These are phyloP conservation scores for Pseudopleuronectes americanus DNA, from an alignment of 2,797 vertebrate species.

Conservation along the genomic window DNA sequence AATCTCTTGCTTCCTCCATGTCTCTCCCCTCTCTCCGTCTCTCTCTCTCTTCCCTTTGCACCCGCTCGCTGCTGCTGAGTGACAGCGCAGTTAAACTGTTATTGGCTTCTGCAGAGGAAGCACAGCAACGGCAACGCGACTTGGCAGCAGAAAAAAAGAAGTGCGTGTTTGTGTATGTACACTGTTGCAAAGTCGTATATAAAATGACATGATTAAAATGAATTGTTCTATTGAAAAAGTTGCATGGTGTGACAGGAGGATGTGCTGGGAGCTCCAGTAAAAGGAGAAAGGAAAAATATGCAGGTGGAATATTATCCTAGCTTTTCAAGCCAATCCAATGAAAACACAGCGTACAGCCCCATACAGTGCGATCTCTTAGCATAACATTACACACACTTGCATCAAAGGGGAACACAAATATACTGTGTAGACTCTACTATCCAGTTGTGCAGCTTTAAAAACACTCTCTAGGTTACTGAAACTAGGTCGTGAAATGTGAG, in stretches of 20 bases:
- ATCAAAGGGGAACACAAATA: slow-evolving; percentile 19
- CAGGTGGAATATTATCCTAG: slow-evolving; percentile 1
- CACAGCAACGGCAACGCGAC: slow-evolving; percentile 33
- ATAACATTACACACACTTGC: slow-evolving; percentile 4
- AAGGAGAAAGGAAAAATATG: neutral
- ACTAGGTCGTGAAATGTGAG: slow-evolving; percentile 31
- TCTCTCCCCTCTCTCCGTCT: neutral
- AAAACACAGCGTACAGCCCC: slow-evolving; percentile 11
- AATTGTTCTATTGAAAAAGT: slow-evolving; percentile 26
- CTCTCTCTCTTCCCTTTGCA: slow-evolving; percentile 13
- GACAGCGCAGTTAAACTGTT: slow-evolving; percentile 69
- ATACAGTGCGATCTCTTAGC: slow-evolving; percentile 1
- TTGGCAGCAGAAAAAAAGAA: slow-evolving; percentile 37
- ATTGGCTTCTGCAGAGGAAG: slow-evolving; percentile 61
- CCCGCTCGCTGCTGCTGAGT: slow-evolving; percentile 50
- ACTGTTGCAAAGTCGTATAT: slow-evolving; percentile 43
- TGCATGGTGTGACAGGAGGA: neutral
- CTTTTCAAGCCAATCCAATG: slow-evolving; percentile 18
- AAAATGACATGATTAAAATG: slow-evolving; percentile 41
- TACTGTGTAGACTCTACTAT: neutral
- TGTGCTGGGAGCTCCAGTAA: too few species aligned
- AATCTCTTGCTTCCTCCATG: slow-evolving; percentile 43
- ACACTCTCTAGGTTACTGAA: slow-evolving; percentile 16
- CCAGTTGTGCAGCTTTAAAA: slow-evolving; percentile 23
- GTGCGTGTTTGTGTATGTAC: slow-evolving; percentile 27